A percentile compares a stretch with the other conserved stretches of the same genome.
These are phyloP conservation scores for Phasia obesa DNA, from an alignment of 2,888 invertebrate species.

Conservation along the genomic window DNA sequence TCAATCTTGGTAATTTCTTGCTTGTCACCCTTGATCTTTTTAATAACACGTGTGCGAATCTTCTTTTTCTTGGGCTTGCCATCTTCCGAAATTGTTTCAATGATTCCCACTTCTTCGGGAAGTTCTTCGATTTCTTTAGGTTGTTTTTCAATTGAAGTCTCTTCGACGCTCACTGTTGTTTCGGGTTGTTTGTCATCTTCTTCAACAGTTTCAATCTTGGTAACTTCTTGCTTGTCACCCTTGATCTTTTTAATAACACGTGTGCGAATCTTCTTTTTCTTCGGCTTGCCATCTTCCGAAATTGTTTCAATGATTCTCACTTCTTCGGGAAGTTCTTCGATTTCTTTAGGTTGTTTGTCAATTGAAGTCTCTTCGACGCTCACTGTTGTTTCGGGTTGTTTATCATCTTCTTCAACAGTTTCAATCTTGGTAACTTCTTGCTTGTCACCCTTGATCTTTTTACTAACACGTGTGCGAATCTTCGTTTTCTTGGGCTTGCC, in stretches of 20 bases:
- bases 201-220: conserved; percentile 81
- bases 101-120: conserved; percentile 56
- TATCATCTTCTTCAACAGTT: background rate
- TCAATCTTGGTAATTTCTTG: conserved; percentile 67
- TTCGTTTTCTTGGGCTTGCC: background rate
- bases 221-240: conserved; percentile 77
- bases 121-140: conserved; percentile 63
- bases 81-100: conserved; percentile 20
- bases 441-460: background rate
- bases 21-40: conserved; percentile 52
- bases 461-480: background rate
- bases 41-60: background rate
- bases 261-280: conserved; percentile 68
- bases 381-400: background rate
- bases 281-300: conserved; percentile 56
- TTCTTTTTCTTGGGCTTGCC: conserved; percentile 47
- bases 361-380: background rate
- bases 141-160: conserved; percentile 49
- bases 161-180: conserved; percentile 74
- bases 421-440: background rate
- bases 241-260: conserved; percentile 79
- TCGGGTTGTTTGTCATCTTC: conserved; percentile 79
- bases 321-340: background rate
- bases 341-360: background rate
- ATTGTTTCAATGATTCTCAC: background rate